Evolutionary conservation across 2,888 invertebrate genomes (phyloP).

Genomic region (Lycocerus yunnanus): DNA sequence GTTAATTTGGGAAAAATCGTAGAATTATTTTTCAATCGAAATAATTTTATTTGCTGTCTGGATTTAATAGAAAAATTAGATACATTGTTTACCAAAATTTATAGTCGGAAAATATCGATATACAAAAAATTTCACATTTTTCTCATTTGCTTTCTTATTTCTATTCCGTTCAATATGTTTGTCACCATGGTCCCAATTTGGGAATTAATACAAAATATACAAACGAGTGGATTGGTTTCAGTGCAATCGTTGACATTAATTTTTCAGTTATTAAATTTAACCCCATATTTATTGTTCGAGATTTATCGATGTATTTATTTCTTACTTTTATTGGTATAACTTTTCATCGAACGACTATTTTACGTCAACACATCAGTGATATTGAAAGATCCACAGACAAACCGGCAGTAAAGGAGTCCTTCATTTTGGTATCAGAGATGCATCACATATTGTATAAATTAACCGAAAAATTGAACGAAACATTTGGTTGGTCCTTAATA

Average conservation of each 20-base stretch:
- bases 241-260: background rate
- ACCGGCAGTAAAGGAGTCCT: background rate
- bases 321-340: background rate
- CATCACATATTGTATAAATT: background rate
- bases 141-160: background rate
- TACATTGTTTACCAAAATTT: background rate
- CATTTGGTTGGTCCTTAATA: background rate
- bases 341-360: background rate
- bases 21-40: background rate
- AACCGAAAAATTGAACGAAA: background rate
- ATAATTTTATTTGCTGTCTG: background rate
- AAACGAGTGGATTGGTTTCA: background rate
- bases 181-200: background rate
- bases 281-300: background rate
- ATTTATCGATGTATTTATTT: background rate
- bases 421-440: background rate
- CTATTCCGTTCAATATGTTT: background rate
- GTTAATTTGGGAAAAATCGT: background rate
- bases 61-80: background rate
- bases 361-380: background rate
- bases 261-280: background rate
- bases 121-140: background rate
- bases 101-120: background rate
- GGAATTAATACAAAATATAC: background rate
- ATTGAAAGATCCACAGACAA: background rate